Evolutionary conservation across 2,888 invertebrate genomes (phyloP), one percentile per base, ranked within the genome.

Genomic region (Drosophila meridiana): DNA sequence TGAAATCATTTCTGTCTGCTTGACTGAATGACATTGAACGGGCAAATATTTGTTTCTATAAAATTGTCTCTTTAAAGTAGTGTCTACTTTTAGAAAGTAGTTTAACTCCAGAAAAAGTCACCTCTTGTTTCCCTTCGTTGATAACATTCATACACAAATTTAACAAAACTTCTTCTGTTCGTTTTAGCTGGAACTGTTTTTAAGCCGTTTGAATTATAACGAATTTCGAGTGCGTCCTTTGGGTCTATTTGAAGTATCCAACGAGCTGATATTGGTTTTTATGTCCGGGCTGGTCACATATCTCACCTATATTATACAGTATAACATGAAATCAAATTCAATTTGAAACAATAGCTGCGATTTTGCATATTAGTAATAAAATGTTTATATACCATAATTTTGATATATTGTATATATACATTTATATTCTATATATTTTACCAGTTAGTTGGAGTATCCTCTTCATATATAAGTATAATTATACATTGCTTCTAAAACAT

Each of bases 241-340:
- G 59, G 90, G 88, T 0, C 50, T 91, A 0, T 87, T 90, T 13
- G 88, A 90, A 43, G 76, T 91, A 26, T 85, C 87, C 53, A 91
- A 90, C 52, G 71, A 83, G 48, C 66, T 90, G 13, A 79, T 79
- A 9, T 62, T 90, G 52, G 71, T 87, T 36, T 86, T 86, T 56
- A 30, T 91, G 1, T 90, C 90, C 1, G 81, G 70, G 0, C 59
- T 89, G 72, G 65, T 90, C 43, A 90, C 87, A 32, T 87, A 87
- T 48, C 57, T 90, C 26, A 82, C 87, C 34, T 90, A 76, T 14
- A 62, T 89, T 32, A 38, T 87, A 14, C 86, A 89, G 70, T 80
- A 65, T 30, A 55, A 58, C 11, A 62, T 66, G 59, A 53, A 82
- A 45, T 45, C 69, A 13, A 62, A 71, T 6, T 58, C 62, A 43